Evolutionary conservation across 2,797 vertebrate species (phyloP).

Genomic region (Anguilla pacifica): DNA sequence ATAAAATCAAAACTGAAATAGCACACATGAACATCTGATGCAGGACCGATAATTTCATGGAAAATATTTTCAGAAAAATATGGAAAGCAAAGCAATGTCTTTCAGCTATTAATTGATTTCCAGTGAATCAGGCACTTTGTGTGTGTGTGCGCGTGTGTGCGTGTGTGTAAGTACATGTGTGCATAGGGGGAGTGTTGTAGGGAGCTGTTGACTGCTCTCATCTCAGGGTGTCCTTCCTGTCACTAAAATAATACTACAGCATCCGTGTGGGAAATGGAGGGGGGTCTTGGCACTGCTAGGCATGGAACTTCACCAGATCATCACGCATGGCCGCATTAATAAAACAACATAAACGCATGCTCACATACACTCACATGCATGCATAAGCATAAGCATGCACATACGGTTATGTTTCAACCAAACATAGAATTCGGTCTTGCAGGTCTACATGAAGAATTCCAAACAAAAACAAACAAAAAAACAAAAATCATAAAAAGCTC

Average conservation of each 20-base stretch:
- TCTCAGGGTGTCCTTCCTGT: conserved; percentile 1
- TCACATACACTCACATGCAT: not conserved
- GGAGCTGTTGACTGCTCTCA: conserved; percentile 30
- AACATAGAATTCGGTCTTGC: not conserved
- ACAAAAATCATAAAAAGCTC: not conserved
- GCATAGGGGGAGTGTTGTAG: not conserved
- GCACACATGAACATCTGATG: not conserved
- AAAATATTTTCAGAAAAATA: not conserved
- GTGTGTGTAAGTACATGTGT: not conserved
- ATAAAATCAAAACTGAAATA: not conserved
- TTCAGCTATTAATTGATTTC: too few species aligned
- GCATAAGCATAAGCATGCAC: conserved; percentile 17
- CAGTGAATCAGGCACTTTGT: not conserved
- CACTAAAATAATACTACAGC: conserved; percentile 21
- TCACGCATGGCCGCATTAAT: conserved; percentile 38
- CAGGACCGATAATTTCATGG: not conserved
- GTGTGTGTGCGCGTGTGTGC: not conserved
- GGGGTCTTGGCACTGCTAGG: conserved; percentile 32
- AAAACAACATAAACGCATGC: not conserved
- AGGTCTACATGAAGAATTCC: conserved; percentile 19
- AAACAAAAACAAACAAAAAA: conserved; percentile 34
- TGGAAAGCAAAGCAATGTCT: too few species aligned
- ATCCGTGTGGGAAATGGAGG: conserved; percentile 34
- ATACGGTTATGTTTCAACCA: not conserved
- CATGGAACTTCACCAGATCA: conserved; percentile 44